Percentiles rank a stretch among this genome's conserved stretches.
Evolutionary conservation across 2,888 invertebrate species (phyloP).

Genomic region (Atethmia centrago): DNA sequence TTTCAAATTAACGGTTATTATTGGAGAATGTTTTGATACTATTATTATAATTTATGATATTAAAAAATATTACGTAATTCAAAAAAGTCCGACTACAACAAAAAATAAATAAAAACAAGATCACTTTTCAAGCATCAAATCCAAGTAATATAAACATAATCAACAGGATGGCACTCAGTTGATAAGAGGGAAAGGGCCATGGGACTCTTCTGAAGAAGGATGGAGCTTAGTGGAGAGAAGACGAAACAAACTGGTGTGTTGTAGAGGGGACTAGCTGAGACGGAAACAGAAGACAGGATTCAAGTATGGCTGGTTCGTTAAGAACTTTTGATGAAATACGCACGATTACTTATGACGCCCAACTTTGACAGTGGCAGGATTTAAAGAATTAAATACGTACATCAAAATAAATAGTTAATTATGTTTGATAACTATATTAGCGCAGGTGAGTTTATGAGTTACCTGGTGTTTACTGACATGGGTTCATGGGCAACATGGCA

Average conservation of each 20-base stretch:
- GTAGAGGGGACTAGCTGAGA: neutral
- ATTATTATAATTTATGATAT: constrained; percentile 8
- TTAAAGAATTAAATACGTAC: neutral
- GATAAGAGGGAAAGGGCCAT: neutral
- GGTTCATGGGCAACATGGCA: too few species aligned
- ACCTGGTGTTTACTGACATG: neutral
- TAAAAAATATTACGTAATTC: neutral
- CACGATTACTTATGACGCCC: neutral
- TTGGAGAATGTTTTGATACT: constrained; percentile 34
- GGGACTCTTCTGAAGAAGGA: neutral
- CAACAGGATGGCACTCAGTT: neutral
- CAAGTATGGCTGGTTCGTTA: neutral
- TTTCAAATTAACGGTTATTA: constrained; percentile 34
- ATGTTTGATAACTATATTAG: neutral
- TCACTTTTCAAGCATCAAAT: neutral
- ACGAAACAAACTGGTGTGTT: neutral
- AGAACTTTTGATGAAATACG: neutral
- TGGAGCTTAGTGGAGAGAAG: neutral
- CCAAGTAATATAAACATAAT: neutral
- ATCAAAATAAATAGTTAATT: neutral
- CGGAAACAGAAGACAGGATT: neutral
- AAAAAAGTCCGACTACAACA: too few species aligned
- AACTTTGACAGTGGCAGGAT: neutral
- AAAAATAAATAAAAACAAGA: neutral
- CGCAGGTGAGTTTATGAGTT: neutral